phyloP scores from a whole-genome alignment of 2,888 invertebrate species.

The Chironomus riparius region DNA sequence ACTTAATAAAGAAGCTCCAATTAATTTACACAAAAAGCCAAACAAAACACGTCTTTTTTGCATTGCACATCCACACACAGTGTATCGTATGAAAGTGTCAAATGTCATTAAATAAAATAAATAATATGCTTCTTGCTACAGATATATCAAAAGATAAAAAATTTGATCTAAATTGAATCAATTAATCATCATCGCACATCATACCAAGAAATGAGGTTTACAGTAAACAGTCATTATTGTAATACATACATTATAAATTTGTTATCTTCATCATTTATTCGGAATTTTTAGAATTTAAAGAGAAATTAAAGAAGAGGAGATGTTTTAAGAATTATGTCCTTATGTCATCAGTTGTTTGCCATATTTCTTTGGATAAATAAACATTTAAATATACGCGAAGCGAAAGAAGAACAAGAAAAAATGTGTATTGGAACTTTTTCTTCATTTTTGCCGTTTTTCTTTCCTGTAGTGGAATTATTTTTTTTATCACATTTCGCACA shows the following conservation, averaged over 20 bases:
- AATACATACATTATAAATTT: too few species aligned
- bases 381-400: neutral
- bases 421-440: neutral
- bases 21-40: neutral
- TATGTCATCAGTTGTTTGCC: slow-evolving; percentile 10
- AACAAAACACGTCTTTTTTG: neutral
- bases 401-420: neutral
- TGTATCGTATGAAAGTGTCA: neutral
- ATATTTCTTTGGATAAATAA: slow-evolving; percentile 11
- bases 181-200: slow-evolving; percentile 3
- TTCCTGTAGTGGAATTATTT: neutral
- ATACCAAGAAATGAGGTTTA: too few species aligned
- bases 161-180: neutral
- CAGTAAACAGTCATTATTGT: too few species aligned
- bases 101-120: neutral
- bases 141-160: too few species aligned
- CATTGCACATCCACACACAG: neutral
- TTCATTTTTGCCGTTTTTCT: neutral
- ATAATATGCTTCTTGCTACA: too few species aligned
- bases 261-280: too few species aligned
- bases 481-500: slow-evolving; percentile 7
- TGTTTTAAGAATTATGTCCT: slow-evolving; percentile 1
- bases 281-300: too few species aligned
- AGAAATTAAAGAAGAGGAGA: too few species aligned
- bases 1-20: neutral